These are phyloP conservation scores for Elephantulus edwardii DNA, from an alignment of 2,113 vertebrate genomes.

Conservation along the genomic window DNA sequence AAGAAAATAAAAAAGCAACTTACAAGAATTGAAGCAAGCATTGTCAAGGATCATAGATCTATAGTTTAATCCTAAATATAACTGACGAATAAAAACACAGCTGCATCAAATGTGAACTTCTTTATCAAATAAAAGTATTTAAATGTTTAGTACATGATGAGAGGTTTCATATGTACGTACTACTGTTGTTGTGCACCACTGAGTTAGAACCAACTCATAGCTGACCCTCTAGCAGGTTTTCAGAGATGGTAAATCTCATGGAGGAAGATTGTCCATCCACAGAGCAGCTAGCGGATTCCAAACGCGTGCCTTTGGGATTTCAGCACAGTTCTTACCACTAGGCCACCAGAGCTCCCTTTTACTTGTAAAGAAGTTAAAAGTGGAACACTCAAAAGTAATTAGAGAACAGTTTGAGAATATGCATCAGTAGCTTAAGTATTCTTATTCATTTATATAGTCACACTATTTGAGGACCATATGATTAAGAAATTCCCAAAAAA, in stretches of 20 bases:
- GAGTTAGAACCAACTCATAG: too few relatives aligned
- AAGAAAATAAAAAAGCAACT: conserved; percentile 1
- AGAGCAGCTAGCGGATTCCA: too few relatives aligned
- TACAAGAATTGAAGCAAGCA: not conserved
- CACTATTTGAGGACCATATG: not conserved
- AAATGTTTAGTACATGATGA: not conserved
- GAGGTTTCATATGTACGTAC: not conserved
- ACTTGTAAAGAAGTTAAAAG: not conserved
- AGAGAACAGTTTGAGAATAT: not conserved
- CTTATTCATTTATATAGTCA: not conserved
- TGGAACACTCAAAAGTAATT: not conserved
- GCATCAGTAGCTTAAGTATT: not conserved
- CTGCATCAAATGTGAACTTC: not conserved
- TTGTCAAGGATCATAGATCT: not conserved
- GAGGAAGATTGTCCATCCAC: too few relatives aligned
- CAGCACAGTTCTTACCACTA: too few relatives aligned
- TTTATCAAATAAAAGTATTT: not conserved
- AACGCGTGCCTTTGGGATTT: too few relatives aligned
- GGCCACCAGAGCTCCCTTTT: too few relatives aligned
- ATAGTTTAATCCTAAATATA: not conserved
- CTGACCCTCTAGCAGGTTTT: too few relatives aligned
- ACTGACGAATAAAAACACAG: not conserved
- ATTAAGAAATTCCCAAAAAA: not conserved
- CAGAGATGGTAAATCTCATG: too few relatives aligned
- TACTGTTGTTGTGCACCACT: too few relatives aligned